These are phyloP conservation scores for Calliphora vomitoria DNA, from an alignment of 2,888 invertebrate species.

Conservation along the genomic window DNA sequence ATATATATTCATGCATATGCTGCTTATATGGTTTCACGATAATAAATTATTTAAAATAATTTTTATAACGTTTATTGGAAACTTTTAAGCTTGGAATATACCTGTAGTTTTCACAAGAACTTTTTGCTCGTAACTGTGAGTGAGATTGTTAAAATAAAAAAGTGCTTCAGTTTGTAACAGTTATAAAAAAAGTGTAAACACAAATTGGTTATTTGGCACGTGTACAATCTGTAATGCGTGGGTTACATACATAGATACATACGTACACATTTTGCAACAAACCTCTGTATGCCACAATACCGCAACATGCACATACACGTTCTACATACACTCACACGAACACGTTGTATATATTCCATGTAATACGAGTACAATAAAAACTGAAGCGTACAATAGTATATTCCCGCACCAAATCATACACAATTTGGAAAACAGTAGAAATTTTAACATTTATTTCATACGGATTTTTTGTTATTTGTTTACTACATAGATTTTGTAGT, in stretches of 20 bases:
- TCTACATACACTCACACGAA: background rate
- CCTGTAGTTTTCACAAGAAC: background rate
- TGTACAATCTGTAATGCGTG: constrained; percentile 59
- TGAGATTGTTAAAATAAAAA: background rate
- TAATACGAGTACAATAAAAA: constrained; percentile 14
- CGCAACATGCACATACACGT: constrained; percentile 14
- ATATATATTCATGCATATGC: too few relatives aligned
- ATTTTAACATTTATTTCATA: constrained; percentile 28
- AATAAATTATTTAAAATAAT: too few relatives aligned
- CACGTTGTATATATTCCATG: background rate
- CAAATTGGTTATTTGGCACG: constrained; percentile 73
- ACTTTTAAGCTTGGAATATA: too few relatives aligned
- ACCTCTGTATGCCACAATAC: constrained; percentile 34
- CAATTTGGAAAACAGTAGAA: constrained; percentile 16
- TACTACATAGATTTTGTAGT: background rate
- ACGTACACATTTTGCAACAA: constrained; percentile 22
- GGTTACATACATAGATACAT: constrained; percentile 6
- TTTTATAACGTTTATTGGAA: too few relatives aligned
- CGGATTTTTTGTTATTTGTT: background rate
- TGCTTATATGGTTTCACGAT: too few relatives aligned
- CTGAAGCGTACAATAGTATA: constrained; percentile 3
- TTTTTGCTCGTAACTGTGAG: constrained; percentile 26
- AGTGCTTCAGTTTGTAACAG: constrained; percentile 35
- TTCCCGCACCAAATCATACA: constrained; percentile 29
- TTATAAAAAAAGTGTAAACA: constrained; percentile 65